A percentile compares a stretch with the other conserved stretches of the same genome.
Evolutionary conservation across 2,888 invertebrate species (phyloP).

Genomic region (Drosophila leonis): DNA sequence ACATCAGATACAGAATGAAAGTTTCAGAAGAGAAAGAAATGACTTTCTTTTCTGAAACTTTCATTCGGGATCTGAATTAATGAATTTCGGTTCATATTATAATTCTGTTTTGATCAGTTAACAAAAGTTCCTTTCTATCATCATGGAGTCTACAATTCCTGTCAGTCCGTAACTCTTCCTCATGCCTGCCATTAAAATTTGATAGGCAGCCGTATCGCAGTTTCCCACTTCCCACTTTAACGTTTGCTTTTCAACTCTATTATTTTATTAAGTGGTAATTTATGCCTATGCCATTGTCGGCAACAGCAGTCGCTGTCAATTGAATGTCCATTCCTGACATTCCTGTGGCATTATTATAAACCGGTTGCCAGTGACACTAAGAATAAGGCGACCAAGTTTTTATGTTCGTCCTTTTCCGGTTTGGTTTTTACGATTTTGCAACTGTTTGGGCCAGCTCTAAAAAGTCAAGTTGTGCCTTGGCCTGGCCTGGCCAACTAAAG

Average conservation of each 20-base stretch:
- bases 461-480: constrained; percentile 13
- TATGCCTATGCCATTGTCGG: constrained; percentile 26
- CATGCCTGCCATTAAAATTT: not conserved
- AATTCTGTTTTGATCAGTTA: not conserved
- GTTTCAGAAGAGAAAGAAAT: too few relatives aligned
- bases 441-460: constrained; percentile 30
- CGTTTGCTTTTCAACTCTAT: not conserved
- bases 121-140: not conserved
- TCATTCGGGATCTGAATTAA: too few relatives aligned
- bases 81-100: too few relatives aligned
- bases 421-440: constrained; percentile 22
- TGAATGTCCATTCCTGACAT: constrained; percentile 42
- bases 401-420: constrained; percentile 23
- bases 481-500: constrained; percentile 13
- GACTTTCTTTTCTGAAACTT: too few relatives aligned
- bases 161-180: not conserved
- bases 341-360: constrained; percentile 51
- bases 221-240: not conserved
- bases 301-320: constrained; percentile 28
- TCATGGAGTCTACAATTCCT: not conserved
- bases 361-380: constrained; percentile 24
- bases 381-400: constrained; percentile 22
- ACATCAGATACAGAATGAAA: not conserved
- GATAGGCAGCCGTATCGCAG: not conserved
- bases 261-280: constrained; percentile 27